Percentiles rank a stretch among this genome's conserved stretches.
These are phyloP conservation scores for Himantopus leucocephalus DNA, from an alignment of 2,113 vertebrate species.

Conservation along the genomic window DNA sequence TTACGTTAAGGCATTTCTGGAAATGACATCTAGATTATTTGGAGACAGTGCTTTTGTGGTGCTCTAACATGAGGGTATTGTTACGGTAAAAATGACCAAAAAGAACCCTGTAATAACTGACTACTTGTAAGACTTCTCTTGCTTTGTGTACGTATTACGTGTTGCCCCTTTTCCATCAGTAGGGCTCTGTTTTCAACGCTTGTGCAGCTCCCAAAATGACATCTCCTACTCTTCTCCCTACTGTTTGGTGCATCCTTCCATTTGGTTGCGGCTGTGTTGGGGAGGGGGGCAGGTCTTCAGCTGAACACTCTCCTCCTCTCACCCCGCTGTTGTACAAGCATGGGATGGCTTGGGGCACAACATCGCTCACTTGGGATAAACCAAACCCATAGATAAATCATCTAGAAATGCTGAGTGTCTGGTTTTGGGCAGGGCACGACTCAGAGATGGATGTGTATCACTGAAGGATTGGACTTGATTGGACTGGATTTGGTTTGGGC, in stretches of 20 bases:
- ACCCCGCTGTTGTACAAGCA: not conserved
- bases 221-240: not conserved
- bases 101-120: not conserved
- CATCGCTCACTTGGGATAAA: not conserved
- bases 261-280: not conserved
- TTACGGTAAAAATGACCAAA: not conserved
- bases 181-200: not conserved
- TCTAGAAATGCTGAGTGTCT: not conserved
- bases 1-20: not conserved
- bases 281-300: not conserved
- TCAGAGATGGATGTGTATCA: not conserved
- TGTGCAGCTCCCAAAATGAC: not conserved
- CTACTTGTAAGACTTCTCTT: not conserved
- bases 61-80: not conserved
- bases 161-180: not conserved
- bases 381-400: not conserved
- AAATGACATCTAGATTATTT: not conserved
- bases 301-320: not conserved
- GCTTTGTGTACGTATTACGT: rapidly evolving
- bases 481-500: not conserved
- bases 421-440: not conserved
- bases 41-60: not conserved
- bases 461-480: not conserved
- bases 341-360: not conserved
- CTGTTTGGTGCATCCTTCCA: not conserved